A percentile compares a stretch with the other conserved stretches of the same genome.
Evolutionary conservation across 2,797 vertebrate genomes (phyloP).

Genomic region (Masticophis lateralis): DNA sequence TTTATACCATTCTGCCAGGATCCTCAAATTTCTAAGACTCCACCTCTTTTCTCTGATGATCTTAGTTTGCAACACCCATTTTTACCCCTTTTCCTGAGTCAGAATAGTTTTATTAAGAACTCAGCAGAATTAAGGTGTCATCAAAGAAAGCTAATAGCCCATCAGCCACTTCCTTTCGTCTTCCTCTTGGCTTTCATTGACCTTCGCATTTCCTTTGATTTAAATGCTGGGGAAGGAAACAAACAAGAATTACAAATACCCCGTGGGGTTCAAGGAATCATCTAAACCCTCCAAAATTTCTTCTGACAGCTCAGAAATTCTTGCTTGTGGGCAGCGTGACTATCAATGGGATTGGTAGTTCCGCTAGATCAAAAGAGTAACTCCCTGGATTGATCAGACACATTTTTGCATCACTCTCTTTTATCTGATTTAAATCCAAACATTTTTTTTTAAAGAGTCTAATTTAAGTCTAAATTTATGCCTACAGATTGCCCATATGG

Average conservation of each 20-base stretch:
- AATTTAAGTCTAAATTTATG: neutral
- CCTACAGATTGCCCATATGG: neutral
- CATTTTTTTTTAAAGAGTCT: neutral
- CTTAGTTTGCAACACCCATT: neutral
- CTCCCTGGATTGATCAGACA: neutral
- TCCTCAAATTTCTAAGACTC: neutral
- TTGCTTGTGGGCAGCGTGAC: neutral
- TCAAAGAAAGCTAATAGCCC: neutral
- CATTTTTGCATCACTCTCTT: neutral
- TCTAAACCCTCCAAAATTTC: neutral
- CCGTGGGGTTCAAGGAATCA: neutral
- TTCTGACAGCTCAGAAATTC: neutral
- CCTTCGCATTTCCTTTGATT: neutral
- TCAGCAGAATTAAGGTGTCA: neutral
- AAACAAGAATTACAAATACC: neutral
- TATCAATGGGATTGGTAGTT: neutral
- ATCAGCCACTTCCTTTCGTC: neutral
- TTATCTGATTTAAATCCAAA: neutral
- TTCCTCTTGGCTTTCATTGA: neutral
- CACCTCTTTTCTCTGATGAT: neutral
- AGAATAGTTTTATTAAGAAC: neutral
- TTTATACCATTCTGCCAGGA: neutral
- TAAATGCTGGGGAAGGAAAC: rapidly evolving
- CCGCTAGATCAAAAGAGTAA: neutral
- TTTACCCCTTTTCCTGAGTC: neutral